Evolutionary conservation across 2,888 invertebrate genomes (phyloP).

Genomic region (Argyresthia albistria): DNA sequence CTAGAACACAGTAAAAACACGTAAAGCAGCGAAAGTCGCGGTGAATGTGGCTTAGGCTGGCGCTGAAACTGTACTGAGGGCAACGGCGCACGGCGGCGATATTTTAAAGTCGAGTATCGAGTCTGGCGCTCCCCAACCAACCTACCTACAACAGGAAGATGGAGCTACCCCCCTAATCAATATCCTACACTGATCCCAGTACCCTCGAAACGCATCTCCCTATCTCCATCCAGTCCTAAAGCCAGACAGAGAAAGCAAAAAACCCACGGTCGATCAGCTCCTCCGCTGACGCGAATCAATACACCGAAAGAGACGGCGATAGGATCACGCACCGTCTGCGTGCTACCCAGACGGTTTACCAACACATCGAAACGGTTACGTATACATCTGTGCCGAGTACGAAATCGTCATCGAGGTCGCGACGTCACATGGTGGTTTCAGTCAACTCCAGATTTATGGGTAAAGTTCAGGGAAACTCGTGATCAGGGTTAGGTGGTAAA

Average conservation of each 20-base stretch:
- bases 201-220: neutral
- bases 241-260: neutral
- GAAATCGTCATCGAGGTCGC: neutral
- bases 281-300: neutral
- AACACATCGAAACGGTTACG: conserved; percentile 32
- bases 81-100: conserved; percentile 35
- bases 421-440: neutral
- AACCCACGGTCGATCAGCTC: neutral
- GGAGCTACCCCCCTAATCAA: conserved; percentile 19
- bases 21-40: conserved; percentile 31
- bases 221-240: neutral
- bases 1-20: conserved; percentile 39
- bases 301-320: conserved; percentile 33
- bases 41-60: conserved; percentile 28
- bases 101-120: conserved; percentile 50
- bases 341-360: conserved; percentile 43
- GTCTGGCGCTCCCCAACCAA: conserved; percentile 44
- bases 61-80: conserved; percentile 53
- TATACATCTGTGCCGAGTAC: neutral
- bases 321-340: conserved; percentile 54
- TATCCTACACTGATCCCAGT: neutral
- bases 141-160: conserved; percentile 20
- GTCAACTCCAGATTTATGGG: no score
- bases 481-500: no score
- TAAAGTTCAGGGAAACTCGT: no score